Conservation (phyloP, 2,888 invertebrate genomes). For the Ochropleura leucogaster region DNA sequence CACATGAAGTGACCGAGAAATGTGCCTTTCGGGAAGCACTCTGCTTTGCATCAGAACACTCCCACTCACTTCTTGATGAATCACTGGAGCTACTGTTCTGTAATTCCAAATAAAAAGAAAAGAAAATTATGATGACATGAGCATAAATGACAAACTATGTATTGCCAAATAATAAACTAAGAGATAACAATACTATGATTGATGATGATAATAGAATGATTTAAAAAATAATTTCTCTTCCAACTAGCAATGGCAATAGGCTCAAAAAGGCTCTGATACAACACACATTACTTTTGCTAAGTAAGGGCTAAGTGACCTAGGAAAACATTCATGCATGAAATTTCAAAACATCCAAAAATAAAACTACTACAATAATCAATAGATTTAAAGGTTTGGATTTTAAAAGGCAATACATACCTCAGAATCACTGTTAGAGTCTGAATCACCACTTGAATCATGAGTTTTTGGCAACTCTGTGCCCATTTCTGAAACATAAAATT, state of each 20-base stretch:
- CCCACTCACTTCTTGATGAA: slow-evolving; percentile 86
- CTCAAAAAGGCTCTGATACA: neutral
- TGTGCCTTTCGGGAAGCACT: slow-evolving; percentile 84
- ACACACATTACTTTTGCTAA: neutral
- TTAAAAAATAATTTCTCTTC: neutral
- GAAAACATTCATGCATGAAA: slow-evolving; percentile 12
- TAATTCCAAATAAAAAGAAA: slow-evolving; percentile 62
- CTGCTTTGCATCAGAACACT: slow-evolving; percentile 82
- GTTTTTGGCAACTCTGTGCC: slow-evolving; percentile 89
- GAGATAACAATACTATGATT: neutral
- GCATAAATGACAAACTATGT: neutral
- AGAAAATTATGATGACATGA: neutral
- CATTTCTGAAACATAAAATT: slow-evolving; percentile 83
- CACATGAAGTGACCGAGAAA: slow-evolving; percentile 92
- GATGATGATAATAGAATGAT: neutral
- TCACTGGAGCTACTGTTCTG: slow-evolving; percentile 86
- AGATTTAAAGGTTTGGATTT: neutral
- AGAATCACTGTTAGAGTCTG: slow-evolving; percentile 91
- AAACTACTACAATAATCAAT: neutral
- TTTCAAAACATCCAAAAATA: neutral
- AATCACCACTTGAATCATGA: slow-evolving; percentile 89
- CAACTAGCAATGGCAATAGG: neutral
- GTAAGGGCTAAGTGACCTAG: neutral
- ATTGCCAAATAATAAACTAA: neutral
- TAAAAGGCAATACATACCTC: slow-evolving; percentile 79